Conservation (phyloP, 2,797 vertebrate genomes). For the Chelon labrosus region DNA sequence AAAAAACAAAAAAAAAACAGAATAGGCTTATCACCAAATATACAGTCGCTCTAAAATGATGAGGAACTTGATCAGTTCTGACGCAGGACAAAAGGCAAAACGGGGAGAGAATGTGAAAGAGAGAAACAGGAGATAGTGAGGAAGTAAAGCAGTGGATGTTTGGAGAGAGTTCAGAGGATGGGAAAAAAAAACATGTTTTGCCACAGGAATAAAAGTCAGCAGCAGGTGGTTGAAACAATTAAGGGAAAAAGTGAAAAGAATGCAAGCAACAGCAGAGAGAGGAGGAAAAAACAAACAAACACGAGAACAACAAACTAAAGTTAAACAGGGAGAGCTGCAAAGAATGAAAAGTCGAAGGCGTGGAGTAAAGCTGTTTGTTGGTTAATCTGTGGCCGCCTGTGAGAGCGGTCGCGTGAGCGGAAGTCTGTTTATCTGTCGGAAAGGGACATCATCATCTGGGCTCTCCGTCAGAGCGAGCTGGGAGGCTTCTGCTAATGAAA, state of each 20-base stretch:
- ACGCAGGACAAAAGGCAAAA: slow-evolving; percentile 30
- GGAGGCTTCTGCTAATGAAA: slow-evolving; percentile 58
- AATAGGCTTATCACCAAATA: slow-evolving; percentile 60
- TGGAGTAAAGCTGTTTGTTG: slow-evolving; percentile 29
- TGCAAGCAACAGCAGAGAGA: slow-evolving; percentile 24
- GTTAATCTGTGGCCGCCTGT: slow-evolving; percentile 36
- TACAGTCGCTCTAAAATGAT: slow-evolving; percentile 36
- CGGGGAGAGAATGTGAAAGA: not conserved
- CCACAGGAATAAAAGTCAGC: slow-evolving; percentile 21
- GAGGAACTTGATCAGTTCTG: slow-evolving; percentile 33
- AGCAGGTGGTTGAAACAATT: slow-evolving; percentile 44
- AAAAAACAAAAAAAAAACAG: slow-evolving; percentile 14
- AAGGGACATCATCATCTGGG: slow-evolving; percentile 59
- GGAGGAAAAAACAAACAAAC: not conserved
- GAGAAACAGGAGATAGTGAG: not conserved
- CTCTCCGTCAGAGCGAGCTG: slow-evolving; percentile 27
- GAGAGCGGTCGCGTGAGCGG: slow-evolving; percentile 39
- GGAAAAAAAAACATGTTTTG: slow-evolving; percentile 4
- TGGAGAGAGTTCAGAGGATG: not conserved
- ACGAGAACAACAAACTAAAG: slow-evolving; percentile 40
- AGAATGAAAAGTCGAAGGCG: slow-evolving; percentile 35
- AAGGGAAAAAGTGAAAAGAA: slow-evolving; percentile 31
- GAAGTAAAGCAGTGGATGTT: not conserved
- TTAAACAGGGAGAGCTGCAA: slow-evolving; percentile 30
- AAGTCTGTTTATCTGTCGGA: slow-evolving; percentile 60